Base-by-base conservation (phyloP, 2,113 vertebrate species). In the Melanotaenia duboulayi region DNA sequence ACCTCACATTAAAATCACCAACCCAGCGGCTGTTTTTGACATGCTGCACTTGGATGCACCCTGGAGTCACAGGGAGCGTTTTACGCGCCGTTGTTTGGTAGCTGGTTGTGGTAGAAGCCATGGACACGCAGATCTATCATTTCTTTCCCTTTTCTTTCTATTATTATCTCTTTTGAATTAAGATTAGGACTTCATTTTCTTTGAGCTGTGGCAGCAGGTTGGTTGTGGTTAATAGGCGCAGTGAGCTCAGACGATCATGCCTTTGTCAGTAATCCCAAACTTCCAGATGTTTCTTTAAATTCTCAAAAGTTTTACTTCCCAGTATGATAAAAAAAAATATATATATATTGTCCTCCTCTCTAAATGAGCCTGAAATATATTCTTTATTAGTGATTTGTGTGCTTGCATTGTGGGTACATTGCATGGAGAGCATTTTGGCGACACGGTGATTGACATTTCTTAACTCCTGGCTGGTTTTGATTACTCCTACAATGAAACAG, bases 31-130 rank as follows among this genome's bases (percentile, higher is more conserved):
- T 68, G 70, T 64, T 76, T 76, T 44, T 76, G 67, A 84, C 78
- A 66, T 71, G 70, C 80, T 76, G 70, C 62, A 61, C 76, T 73
- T 55, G 65, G 59, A 82, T 87, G 80, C 85, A 65, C 88, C 80
- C 84, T 44, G n/a, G 61, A 77, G 67, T 64, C 70, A 22, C 46
- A 35, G 72, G 69, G 57, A 54, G 42, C 72, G 60, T 76, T 86
- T 86, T 71, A 74, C 79, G 74, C 85, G 51, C 62, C 1, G 28
- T 32, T 65, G 74, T 67, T 54, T 28, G 59, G 49, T 48, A 35
- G 42, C 19, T 56, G 16, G 65, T 57, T 51, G 42, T 12, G 4
- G 49, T 17, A 25, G 22, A n/a, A 16, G 57, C 58, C 49, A 0
- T 39, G 16, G 2, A 12, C 39, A 49, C 4, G 14, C 37, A 25